phyloP scores from a whole-genome alignment of 2,113 vertebrate species.

The Elephas maximus region DNA sequence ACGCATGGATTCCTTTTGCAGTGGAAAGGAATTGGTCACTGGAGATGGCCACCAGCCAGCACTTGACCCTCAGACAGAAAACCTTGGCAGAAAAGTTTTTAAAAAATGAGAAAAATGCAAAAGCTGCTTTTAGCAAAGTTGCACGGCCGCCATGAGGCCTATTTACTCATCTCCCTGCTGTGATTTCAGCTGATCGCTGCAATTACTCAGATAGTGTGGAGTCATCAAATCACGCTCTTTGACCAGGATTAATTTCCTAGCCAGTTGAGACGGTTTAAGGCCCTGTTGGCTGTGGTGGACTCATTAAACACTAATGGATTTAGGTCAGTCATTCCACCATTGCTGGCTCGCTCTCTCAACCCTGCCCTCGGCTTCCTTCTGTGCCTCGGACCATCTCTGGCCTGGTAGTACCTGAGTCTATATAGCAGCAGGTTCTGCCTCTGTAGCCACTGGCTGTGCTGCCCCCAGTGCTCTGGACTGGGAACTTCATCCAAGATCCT shows the following conservation, averaged over 20 bases:
- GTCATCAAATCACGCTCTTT: conserved; percentile 63
- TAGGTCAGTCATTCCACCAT: background rate
- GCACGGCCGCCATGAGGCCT: background rate
- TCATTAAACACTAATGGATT: conserved; percentile 43
- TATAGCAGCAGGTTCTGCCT: background rate
- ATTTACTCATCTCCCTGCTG: conserved; percentile 61
- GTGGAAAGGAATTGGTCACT: conserved; percentile 32
- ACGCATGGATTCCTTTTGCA: conserved; percentile 22
- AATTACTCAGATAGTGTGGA: conserved; percentile 73
- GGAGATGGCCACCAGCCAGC: conserved; percentile 13
- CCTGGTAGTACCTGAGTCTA: background rate
- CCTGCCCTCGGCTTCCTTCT: too few species aligned
- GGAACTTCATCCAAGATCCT: conserved; percentile 4
- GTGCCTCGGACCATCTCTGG: background rate
- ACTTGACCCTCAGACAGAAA: conserved; percentile 44
- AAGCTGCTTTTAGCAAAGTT: conserved; percentile 33
- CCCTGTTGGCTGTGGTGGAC: conserved; percentile 37
- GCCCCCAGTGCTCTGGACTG: background rate
- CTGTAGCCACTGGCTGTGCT: background rate
- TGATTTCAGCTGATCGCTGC: conserved; percentile 70
- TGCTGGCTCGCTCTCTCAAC: background rate
- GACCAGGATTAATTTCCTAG: conserved; percentile 78
- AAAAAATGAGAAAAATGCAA: conserved; percentile 63
- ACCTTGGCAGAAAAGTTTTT: conserved; percentile 41
- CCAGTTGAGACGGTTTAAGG: conserved; percentile 72